These are phyloP conservation scores for Bergia puertoricense DNA, from an alignment of 92 coral and sea anemone genomes.

Conservation along the genomic window DNA sequence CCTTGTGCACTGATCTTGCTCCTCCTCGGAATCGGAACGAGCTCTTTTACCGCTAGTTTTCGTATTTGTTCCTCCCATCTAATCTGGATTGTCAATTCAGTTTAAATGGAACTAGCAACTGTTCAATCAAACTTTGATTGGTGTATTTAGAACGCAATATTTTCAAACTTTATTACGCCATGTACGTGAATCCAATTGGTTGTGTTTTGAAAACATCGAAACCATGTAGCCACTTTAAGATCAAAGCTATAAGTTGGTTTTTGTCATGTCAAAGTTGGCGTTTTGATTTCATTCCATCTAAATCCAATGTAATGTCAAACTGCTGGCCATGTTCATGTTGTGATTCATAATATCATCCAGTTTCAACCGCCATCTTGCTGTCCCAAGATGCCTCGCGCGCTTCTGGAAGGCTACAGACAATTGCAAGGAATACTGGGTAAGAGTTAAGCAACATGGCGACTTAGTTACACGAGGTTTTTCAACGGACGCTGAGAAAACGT, in stretches of 20 bases:
- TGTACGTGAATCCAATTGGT: not conserved
- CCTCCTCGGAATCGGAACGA: constrained; percentile 35
- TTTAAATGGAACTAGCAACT: not conserved
- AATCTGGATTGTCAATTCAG: not conserved
- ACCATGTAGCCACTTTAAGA: not conserved
- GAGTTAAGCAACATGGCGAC: not conserved
- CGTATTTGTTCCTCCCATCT: constrained; percentile 34
- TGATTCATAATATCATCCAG: not conserved
- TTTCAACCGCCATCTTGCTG: constrained; percentile 42
- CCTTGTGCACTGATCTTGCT: constrained; percentile 38
- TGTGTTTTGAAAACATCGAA: not conserved
- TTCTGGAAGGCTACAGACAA: not conserved
- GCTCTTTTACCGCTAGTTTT: constrained; percentile 17
- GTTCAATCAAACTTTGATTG: not conserved
- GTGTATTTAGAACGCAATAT: not conserved
- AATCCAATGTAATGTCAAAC: not conserved
- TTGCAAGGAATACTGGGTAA: constrained; percentile 14
- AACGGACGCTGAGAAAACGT: not conserved
- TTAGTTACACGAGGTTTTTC: constrained; percentile 24
- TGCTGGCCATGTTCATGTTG: not conserved
- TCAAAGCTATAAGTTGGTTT: not conserved
- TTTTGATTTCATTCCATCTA: not conserved
- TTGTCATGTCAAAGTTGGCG: not conserved
- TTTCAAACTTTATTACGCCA: not conserved
- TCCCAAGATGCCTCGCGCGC: constrained; percentile 25